Percentiles rank a stretch among this genome's conserved stretches.
These are phyloP conservation scores for Ochlodes sylvanus DNA, from an alignment of 2,888 invertebrate species.

Conservation along the genomic window DNA sequence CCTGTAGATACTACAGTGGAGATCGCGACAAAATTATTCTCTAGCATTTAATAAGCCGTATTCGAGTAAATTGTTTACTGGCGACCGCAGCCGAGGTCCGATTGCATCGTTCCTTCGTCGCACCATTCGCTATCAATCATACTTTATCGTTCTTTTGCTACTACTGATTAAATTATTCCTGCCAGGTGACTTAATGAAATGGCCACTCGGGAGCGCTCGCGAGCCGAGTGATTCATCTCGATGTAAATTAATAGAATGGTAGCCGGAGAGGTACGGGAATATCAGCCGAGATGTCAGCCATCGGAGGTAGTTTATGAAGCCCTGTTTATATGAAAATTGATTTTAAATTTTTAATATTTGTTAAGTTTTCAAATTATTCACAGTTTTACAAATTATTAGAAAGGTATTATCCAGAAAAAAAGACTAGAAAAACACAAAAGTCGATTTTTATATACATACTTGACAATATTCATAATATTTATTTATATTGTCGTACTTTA, in stretches of 20 bases:
- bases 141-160: constrained; percentile 79
- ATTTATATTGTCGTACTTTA: too few species aligned
- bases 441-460: too few species aligned
- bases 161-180: constrained; percentile 82
- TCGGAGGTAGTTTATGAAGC: neutral
- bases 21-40: too few species aligned
- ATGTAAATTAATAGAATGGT: constrained; percentile 36
- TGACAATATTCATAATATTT: too few species aligned
- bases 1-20: too few species aligned
- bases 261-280: constrained; percentile 16
- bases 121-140: constrained; percentile 74
- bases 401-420: too few species aligned
- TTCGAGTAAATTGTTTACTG: constrained; percentile 6
- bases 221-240: constrained; percentile 35
- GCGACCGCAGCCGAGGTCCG: constrained; percentile 20
- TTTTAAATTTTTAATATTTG: too few species aligned
- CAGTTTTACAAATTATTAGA: too few species aligned
- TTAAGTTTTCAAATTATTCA: too few species aligned
- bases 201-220: constrained; percentile 52
- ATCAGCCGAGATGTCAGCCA: constrained; percentile 11
- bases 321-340: too few species aligned
- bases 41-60: neutral
- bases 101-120: constrained; percentile 51
- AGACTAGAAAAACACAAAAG: too few species aligned
- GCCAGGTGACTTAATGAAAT: constrained; percentile 78